These are phyloP conservation scores for Athene noctua DNA, from an alignment of 2,113 vertebrate species.

Conservation along the genomic window DNA sequence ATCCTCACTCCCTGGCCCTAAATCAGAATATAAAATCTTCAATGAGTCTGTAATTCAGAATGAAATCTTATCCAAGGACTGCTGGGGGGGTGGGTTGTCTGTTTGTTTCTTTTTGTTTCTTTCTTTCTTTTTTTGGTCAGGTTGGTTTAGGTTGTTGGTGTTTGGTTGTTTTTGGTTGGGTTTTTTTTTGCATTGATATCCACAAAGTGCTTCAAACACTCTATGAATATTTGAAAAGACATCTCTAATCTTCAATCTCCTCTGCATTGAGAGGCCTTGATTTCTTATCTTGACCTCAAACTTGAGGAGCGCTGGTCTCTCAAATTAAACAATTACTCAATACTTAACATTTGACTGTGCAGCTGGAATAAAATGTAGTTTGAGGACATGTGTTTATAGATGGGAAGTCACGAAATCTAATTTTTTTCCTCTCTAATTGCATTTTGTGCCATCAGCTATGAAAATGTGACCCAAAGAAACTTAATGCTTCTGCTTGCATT, in stretches of 20 bases:
- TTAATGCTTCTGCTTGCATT: constrained; percentile 23
- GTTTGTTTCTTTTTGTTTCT: not conserved
- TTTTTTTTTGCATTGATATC: not conserved
- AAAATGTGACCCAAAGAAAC: constrained; percentile 23
- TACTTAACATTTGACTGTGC: not conserved
- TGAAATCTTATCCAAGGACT: not conserved
- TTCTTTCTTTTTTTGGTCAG: not conserved
- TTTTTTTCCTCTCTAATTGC: constrained; percentile 35
- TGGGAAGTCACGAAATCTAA: constrained; percentile 5
- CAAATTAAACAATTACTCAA: not conserved
- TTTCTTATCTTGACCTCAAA: constrained; percentile 3
- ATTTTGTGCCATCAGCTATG: constrained; percentile 36
- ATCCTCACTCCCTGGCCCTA: not conserved
- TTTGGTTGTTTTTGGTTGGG: too few species aligned
- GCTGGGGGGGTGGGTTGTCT: not conserved
- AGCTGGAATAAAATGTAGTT: not conserved
- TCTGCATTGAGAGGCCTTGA: not conserved
- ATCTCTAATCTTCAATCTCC: not conserved
- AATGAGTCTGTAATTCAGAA: not conserved
- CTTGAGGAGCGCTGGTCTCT: not conserved
- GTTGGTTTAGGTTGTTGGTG: too few species aligned
- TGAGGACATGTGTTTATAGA: not conserved
- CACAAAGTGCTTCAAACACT: not conserved
- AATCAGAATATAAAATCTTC: not conserved
- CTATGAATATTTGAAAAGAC: not conserved